Base-by-base conservation (phyloP, 2,888 invertebrate genomes). In the Fragum fragum region DNA sequence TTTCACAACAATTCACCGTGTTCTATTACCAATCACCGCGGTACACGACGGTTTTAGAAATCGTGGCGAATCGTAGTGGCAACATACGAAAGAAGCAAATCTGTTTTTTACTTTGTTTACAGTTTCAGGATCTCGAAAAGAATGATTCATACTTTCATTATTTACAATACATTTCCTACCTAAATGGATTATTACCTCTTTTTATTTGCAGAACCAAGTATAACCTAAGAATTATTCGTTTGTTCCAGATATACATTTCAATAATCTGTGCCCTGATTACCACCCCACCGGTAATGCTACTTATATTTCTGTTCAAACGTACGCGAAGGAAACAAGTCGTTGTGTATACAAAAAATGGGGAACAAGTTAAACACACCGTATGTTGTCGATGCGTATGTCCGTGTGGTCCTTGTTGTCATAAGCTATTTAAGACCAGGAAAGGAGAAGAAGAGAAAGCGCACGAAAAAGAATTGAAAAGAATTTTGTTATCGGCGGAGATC, bases 201-300 rank as follows among this genome's bases (percentile, higher is more conserved):
- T n/a, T n/a, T n/a, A n/a, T n/a, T n/a, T n/a, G n/a, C n/a, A n/a
- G n/a, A n/a, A n/a, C n/a, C n/a, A n/a, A n/a, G n/a, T n/a, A n/a
- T n/a, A n/a, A n/a, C n/a, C n/a, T n/a, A n/a, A n/a, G n/a, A n/a
- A n/a, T n/a, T n/a, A n/a, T n/a, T n/a, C n/a, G n/a, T n/a, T n/a
- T 57, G 14, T 79, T 81, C 5, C 79, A 89, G 82, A 73, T 91
- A 9, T 89, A 85, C 57, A 79, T 88, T 6, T 89, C 90, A 9
- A 26, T 90, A 21, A 84, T 90, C 0, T 90, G 90, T 61, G 85
- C 84, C 21, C 29, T 89, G 9, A 81, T 90, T 0, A 89, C 90
- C 18, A 85, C 90, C 6, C 89, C 89, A 0, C 83, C 85, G 1
- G 83, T 87, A 11, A 73, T 89, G 59, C 18, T 86, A 9, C 86